Conservation (phyloP, 2,113 vertebrate genomes). For the Centrocercus urophasianus region DNA sequence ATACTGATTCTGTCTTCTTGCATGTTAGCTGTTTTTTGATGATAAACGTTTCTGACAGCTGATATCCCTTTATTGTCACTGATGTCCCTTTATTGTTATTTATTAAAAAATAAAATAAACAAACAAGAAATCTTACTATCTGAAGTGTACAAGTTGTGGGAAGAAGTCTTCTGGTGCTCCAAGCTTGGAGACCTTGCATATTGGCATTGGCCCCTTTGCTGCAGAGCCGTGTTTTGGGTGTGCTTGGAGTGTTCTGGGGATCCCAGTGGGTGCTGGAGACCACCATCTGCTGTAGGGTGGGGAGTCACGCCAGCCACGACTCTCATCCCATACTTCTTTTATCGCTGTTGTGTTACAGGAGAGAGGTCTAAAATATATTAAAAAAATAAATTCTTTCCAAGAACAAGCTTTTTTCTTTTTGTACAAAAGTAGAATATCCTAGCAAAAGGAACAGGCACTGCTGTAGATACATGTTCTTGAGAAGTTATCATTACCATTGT, state of each 20-base stretch:
- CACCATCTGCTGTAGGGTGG: background rate
- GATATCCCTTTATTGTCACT: background rate
- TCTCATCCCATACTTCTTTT: background rate
- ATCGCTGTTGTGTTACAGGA: background rate
- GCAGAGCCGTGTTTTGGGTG: rapidly evolving
- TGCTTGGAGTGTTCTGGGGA: background rate
- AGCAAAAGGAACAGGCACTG: background rate
- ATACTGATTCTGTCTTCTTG: rapidly evolving
- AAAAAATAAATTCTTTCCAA: background rate
- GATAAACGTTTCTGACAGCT: background rate
- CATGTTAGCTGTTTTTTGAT: background rate
- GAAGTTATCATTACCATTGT: background rate
- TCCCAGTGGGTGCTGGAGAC: background rate
- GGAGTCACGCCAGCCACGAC: too few relatives aligned
- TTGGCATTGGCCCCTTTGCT: rapidly evolving
- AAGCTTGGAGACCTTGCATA: background rate
- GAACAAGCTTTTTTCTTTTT: background rate
- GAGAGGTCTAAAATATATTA: background rate
- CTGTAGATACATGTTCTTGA: background rate
- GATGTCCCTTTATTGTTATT: background rate
- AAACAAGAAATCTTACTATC: background rate
- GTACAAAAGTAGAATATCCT: rapidly evolving
- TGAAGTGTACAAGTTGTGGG: background rate
- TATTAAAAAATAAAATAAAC: background rate
- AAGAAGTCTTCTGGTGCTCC: background rate